Base-by-base conservation (phyloP, 2,113 vertebrate genomes). In the Scomber scombrus region DNA sequence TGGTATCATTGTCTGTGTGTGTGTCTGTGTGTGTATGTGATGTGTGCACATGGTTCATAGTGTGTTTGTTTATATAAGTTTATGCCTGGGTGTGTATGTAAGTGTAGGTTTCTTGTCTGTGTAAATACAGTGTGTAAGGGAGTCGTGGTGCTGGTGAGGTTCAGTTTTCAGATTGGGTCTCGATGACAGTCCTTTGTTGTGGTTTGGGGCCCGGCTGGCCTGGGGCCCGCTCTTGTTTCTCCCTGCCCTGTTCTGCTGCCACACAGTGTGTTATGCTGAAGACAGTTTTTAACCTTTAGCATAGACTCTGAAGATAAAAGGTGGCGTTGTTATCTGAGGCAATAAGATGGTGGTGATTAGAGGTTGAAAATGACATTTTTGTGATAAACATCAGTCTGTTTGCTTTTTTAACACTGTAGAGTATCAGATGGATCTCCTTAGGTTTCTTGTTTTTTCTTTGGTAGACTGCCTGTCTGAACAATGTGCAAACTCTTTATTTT, bases 141-240 rank as follows among this genome's bases (percentile, higher is more conserved):
- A 84, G 77, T 78, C 14, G 10, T 14, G 78, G 47, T 60, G 71
- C 79, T 77, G 85, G 89, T 72, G 71, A 61, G 81, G 78, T 52
- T 90, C 78, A 73, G 84, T 80, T 91, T 82, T 91, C 66, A 87
- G 70, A 86, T 80, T 77, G 71, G 69, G 76, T 81, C 80, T 72
- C 68, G 82, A 88, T 88, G 86, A 86, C 73, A 87, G 83, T 45
- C 5, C 89, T 92, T 89, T 93, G 88, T 93, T 92, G 88, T 92
- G 90, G 88, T 89, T 80, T 77, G 43, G 67, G 89, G 60, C 60
- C 61, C 19, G 18, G 71, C 77, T 71, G 46, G 66, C 26, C 55
- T 43, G 63, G 64, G 79, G 79, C 62, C 66, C n/a, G 76, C 57
- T 47, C 6, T 40, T 69, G 34, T 63, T 73, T 74, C 82, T 84